phyloP scores from a whole-genome alignment of 1,140 invertebrate genomes.

The Formica exsecta region DNA sequence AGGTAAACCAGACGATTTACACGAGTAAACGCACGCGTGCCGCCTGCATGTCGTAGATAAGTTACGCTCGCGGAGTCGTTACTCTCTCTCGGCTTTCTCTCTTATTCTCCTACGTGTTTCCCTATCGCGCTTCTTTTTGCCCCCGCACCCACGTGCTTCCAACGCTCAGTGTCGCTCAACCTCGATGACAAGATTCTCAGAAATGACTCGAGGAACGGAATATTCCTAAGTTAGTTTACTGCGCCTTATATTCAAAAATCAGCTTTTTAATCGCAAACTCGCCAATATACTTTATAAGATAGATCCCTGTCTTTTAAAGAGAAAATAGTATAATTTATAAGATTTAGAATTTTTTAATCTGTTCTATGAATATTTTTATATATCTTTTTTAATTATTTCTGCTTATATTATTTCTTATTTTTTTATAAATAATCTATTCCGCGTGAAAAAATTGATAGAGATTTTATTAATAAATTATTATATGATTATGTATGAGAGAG shows the following conservation, averaged over 20 bases:
- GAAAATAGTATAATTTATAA: conserved; percentile 6
- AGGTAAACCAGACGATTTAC: conserved; percentile 74
- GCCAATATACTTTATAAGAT: background rate
- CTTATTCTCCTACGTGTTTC: conserved; percentile 23
- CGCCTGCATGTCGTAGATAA: conserved; percentile 73
- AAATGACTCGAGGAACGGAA: conserved; percentile 29
- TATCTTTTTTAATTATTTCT: background rate
- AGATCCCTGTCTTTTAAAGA: background rate
- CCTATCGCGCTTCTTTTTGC: conserved; percentile 20
- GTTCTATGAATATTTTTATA: background rate
- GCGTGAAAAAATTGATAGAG: background rate
- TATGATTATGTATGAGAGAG: background rate
- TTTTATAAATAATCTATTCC: background rate
- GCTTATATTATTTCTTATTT: background rate
- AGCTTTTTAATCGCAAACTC: conserved; percentile 10
- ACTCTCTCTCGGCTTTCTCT: conserved; percentile 39
- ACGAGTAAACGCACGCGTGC: conserved; percentile 70
- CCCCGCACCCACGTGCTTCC: conserved; percentile 14
- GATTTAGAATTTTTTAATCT: conserved; percentile 16
- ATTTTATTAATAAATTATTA: background rate
- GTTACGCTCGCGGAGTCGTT: conserved; percentile 68
- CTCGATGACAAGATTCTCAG: conserved; percentile 4
- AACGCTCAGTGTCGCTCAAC: conserved; percentile 38
- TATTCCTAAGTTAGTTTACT: conserved; percentile 27
- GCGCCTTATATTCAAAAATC: conserved; percentile 23